Conservation (phyloP, 2,113 vertebrate genomes). For the Limnothrissa miodon region DNA sequence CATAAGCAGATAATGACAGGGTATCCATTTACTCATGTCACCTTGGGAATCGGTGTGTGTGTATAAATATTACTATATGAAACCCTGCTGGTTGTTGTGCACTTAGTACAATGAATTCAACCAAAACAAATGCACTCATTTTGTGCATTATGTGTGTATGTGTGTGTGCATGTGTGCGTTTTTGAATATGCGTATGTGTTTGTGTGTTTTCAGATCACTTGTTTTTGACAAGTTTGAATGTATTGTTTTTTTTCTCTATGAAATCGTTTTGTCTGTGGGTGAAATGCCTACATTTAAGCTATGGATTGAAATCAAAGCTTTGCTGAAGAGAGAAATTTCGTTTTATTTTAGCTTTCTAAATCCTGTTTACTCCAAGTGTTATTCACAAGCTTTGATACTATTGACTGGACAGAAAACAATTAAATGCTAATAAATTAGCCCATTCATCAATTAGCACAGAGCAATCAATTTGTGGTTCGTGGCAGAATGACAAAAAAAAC, state of each 20-base stretch:
- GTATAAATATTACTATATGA: neutral
- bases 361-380: neutral
- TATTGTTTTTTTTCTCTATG: too few species aligned
- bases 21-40: neutral
- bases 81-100: too few species aligned
- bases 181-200: too few species aligned
- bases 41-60: neutral
- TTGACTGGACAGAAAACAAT: neutral
- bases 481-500: neutral
- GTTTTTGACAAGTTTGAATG: too few species aligned
- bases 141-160: too few species aligned
- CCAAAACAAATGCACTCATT: too few species aligned
- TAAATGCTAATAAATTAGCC: conserved; percentile 6
- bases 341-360: neutral
- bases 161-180: too few species aligned
- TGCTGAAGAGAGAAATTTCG: neutral
- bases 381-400: too few species aligned
- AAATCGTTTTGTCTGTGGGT: neutral
- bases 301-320: neutral
- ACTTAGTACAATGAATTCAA: too few species aligned
- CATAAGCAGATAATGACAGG: neutral
- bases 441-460: neutral
- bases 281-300: neutral
- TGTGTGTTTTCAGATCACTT: too few species aligned
- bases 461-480: neutral